Percentiles rank a stretch among this genome's conserved stretches.
These are phyloP conservation scores for Drosophila dives DNA, from an alignment of 2,888 invertebrate species.

Conservation along the genomic window DNA sequence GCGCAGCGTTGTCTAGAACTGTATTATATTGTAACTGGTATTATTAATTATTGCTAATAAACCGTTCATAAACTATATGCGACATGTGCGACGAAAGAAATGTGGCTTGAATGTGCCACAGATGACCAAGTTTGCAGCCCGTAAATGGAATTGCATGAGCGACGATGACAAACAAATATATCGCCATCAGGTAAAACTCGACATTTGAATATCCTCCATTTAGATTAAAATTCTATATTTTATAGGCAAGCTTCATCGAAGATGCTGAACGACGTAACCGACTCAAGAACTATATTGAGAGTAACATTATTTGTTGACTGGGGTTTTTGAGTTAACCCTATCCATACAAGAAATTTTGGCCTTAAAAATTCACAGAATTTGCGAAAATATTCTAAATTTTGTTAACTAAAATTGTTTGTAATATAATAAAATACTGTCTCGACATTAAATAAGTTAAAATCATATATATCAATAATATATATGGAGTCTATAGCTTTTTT, in stretches of 20 bases:
- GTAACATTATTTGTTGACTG: background rate
- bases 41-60: slow-evolving; percentile 61
- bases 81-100: rapidly evolving
- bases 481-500: background rate
- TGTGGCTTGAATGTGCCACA: background rate
- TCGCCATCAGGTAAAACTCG: background rate
- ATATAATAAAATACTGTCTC: background rate
- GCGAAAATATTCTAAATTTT: background rate
- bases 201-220: background rate
- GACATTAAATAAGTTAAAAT: background rate
- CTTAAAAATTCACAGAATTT: background rate
- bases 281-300: background rate
- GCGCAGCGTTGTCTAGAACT: slow-evolving; percentile 66
- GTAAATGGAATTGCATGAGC: background rate
- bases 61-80: background rate
- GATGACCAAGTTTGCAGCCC: rapidly evolving
- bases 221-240: background rate
- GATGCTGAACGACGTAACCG: rapidly evolving
- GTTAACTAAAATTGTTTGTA: background rate
- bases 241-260: background rate
- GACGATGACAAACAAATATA: rapidly evolving
- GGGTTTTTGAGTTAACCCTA: background rate
- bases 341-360: too few relatives aligned
- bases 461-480: too few relatives aligned
- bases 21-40: slow-evolving; percentile 9